These are phyloP conservation scores for Tychaedon coryphoeus DNA, from an alignment of 2,113 vertebrate species.

Conservation along the genomic window DNA sequence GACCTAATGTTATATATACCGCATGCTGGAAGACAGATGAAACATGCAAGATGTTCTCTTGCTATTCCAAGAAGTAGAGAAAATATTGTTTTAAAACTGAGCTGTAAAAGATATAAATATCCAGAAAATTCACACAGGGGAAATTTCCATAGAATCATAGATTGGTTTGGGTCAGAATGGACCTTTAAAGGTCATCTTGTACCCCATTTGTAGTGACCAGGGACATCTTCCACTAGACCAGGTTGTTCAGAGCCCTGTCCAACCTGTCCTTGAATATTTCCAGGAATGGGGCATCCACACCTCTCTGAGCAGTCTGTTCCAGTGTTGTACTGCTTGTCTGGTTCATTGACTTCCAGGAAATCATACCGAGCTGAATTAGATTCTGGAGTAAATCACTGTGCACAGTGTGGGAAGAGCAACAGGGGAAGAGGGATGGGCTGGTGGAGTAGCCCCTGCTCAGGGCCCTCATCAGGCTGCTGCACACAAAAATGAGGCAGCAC, in stretches of 20 bases:
- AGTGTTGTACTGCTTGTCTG: background rate
- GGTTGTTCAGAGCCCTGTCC: background rate
- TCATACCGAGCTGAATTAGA: background rate
- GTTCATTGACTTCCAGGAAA: background rate
- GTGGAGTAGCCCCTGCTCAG: too few relatives aligned
- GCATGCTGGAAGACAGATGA: background rate
- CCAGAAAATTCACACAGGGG: background rate
- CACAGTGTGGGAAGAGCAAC: background rate
- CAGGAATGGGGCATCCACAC: background rate
- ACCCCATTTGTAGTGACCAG: background rate
- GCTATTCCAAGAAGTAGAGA: background rate
- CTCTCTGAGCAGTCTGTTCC: background rate
- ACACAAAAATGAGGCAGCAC: rapidly evolving
- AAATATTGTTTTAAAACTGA: background rate
- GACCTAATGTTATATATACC: background rate
- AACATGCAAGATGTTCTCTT: background rate
- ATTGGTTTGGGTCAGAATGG: background rate
- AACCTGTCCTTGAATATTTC: background rate
- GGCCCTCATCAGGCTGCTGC: background rate
- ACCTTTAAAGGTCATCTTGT: background rate
- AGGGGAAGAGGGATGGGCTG: background rate
- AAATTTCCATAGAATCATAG: background rate
- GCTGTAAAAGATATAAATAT: background rate
- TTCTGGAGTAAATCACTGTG: background rate
- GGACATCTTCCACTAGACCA: background rate